Conservation (phyloP, 2,113 vertebrate species). For the Suricata suricatta region DNA sequence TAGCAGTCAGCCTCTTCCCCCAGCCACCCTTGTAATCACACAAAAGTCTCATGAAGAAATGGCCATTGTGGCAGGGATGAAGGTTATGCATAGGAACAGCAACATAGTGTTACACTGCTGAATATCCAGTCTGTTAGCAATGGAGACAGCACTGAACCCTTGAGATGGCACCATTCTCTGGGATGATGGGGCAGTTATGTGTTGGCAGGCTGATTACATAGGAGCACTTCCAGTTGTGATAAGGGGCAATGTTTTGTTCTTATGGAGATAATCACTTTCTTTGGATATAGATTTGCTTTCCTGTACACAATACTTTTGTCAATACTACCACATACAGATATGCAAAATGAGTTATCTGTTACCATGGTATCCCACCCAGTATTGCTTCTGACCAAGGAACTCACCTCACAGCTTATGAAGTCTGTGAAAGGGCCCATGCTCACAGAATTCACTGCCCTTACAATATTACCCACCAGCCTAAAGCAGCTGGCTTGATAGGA, state of each 20-base stretch:
- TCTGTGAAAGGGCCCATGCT: not conserved
- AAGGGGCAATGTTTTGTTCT: not conserved
- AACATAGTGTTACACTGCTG: not conserved
- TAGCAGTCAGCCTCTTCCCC: not conserved
- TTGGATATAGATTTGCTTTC: not conserved
- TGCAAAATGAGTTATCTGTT: not conserved
- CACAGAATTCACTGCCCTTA: not conserved
- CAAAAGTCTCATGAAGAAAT: not conserved
- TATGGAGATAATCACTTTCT: not conserved
- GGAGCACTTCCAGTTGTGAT: not conserved
- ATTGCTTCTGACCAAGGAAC: not conserved
- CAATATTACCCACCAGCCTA: not conserved
- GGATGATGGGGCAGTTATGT: not conserved
- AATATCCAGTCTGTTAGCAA: not conserved
- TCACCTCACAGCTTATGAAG: not conserved
- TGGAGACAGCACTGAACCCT: not conserved
- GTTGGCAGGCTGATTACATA: not conserved
- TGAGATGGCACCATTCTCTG: not conserved
- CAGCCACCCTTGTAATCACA: not conserved
- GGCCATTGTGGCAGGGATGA: not conserved
- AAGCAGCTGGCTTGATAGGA: not conserved
- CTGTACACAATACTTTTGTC: not conserved
- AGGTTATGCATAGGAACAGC: not conserved
- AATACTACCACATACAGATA: not conserved
- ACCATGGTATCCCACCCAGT: not conserved